A percentile compares a stretch with the other conserved stretches of the same genome.
Conservation (phyloP, 2,888 invertebrate species). For the Hyles lineata region DNA sequence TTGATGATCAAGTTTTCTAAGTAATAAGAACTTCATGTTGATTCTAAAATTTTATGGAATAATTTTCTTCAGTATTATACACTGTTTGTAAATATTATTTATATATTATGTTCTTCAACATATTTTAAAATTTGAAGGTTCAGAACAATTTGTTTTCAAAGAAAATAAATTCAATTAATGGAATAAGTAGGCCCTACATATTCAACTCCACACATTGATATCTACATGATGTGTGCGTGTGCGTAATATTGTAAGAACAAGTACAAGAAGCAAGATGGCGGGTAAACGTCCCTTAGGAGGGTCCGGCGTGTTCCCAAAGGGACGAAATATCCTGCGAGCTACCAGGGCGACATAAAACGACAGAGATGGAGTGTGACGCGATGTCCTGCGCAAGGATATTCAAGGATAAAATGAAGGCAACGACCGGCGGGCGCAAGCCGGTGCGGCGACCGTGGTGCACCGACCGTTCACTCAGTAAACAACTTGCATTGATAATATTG, state of each 20-base stretch:
- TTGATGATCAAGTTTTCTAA: too few species aligned
- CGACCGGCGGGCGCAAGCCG: conserved; percentile 52
- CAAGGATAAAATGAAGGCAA: conserved; percentile 76
- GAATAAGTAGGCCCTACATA: background rate
- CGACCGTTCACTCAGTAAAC: conserved; percentile 65
- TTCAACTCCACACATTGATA: background rate
- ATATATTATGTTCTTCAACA: too few species aligned
- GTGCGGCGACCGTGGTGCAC: conserved; percentile 48
- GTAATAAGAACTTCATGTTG: too few species aligned
- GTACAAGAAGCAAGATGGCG: conserved; percentile 17
- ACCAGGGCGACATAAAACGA: conserved; percentile 76
- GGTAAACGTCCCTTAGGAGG: conserved; percentile 66
- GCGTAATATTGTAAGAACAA: background rate
- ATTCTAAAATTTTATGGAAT: too few species aligned
- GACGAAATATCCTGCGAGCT: conserved; percentile 84
- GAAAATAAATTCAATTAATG: background rate
- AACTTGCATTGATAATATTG: conserved; percentile 43
- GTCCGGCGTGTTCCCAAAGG: conserved; percentile 80
- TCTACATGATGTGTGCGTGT: background rate
- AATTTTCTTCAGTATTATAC: too few species aligned
- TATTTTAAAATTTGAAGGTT: too few species aligned
- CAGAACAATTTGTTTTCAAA: background rate
- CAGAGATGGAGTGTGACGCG: conserved; percentile 60
- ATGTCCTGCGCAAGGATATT: conserved; percentile 81
- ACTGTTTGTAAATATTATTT: too few species aligned